phyloP scores from a whole-genome alignment of 2,888 invertebrate genomes.

The Polyommatus icarus region DNA sequence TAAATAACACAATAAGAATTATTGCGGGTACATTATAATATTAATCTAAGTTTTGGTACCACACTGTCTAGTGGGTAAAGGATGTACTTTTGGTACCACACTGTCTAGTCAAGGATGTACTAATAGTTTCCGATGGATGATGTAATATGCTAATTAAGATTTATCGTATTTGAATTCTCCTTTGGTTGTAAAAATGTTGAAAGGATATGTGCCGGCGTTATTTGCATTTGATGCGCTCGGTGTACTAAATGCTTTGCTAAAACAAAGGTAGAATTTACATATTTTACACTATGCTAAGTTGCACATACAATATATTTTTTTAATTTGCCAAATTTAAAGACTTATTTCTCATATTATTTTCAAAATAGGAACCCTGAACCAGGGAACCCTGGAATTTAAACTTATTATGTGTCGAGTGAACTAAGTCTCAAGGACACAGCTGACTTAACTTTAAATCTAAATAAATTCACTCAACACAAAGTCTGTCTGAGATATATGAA shows the following conservation, averaged over 20 bases:
- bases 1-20: constrained; percentile 74
- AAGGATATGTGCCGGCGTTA: constrained; percentile 4
- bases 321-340: no score
- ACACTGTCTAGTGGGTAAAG: constrained; percentile 57
- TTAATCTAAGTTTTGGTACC: constrained; percentile 59
- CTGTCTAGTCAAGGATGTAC: constrained; percentile 52
- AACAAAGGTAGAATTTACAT: not conserved
- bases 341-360: no score
- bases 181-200: constrained; percentile 29
- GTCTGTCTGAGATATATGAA: no score
- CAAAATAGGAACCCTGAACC: no score
- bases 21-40: constrained; percentile 48
- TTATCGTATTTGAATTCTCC: constrained; percentile 19
- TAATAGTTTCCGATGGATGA: constrained; percentile 30
- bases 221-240: constrained; percentile 5
- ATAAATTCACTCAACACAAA: no score
- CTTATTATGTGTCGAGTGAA: no score
- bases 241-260: not conserved
- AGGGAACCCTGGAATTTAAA: no score
- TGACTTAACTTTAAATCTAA: no score
- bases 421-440: no score
- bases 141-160: constrained; percentile 38
- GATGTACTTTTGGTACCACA: constrained; percentile 60
- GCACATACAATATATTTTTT: no score
- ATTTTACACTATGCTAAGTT: not conserved